Base-by-base conservation (phyloP, 2,797 vertebrate species). In the Holocentrus rufus region DNA sequence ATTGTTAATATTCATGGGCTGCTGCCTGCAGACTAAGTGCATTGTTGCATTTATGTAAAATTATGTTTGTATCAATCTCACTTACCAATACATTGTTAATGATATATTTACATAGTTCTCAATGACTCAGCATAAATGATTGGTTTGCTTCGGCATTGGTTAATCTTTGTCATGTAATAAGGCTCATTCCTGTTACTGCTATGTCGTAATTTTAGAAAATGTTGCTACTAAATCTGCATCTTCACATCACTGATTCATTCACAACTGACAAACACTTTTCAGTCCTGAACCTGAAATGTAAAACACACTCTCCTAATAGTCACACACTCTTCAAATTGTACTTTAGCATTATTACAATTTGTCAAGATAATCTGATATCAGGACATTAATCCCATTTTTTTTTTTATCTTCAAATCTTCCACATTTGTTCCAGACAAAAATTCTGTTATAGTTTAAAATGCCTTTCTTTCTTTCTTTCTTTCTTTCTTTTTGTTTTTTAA, bases 11-110 rank as follows among this genome's bases (percentile, higher is more conserved):
- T 78, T 80, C 58, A 73, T 25, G 44, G 34, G 1, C 25, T 27
- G 25, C 25, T 27, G 25, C 25, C 71, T 65, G 59, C 47, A 55
- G 53, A 34, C 62, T 85, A 72, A 63, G 47, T 58, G 77, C 55
- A 69, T 56, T 53, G 59, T 70, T 60, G 30, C 50, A 36, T 9
- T 7, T 36, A 36, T 9, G 34, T 36, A 7, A 36, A 7, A 27
- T 27, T 31, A 60, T 65, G 25, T 69, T 69, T 61, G 31, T 69
- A 39, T 27, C 30, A 30, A 44, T 69, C 72, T 76, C 42, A 30
- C 34, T 50, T 47, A 79, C n/a, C 69, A 56, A 65, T n/a, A 3
- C 34, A 8, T 69, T 72, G 20, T 65, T 58, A 42, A 65, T 69
- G 20, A 65, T 76, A 66, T 30, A 69, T 63, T 69, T 54, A 47